Evolutionary conservation across 2,113 vertebrate genomes (phyloP).

Genomic region (Pagrus major): DNA sequence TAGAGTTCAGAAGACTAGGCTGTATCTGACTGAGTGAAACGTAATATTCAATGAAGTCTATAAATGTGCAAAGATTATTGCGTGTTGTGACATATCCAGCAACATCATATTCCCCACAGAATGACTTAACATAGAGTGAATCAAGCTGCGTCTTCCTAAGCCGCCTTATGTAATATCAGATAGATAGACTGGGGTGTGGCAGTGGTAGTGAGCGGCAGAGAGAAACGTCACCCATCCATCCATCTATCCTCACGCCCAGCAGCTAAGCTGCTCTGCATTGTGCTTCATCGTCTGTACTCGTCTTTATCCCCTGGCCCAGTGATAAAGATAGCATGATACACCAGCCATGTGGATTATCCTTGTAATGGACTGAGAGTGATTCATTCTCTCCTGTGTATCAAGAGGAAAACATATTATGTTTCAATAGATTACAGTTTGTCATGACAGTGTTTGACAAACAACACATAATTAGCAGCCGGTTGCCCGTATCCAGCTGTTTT

Average conservation of each 20-base stretch:
- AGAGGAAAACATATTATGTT: constrained; percentile 51
- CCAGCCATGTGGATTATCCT: constrained; percentile 75
- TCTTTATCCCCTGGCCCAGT: constrained; percentile 75
- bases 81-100: constrained; percentile 45
- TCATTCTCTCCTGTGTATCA: constrained; percentile 71
- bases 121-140: constrained; percentile 53
- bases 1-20: background rate
- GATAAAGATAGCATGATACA: constrained; percentile 84
- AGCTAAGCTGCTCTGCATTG: constrained; percentile 80
- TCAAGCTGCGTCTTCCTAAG: constrained; percentile 67
- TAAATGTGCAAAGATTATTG: constrained; percentile 35
- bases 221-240: constrained; percentile 67
- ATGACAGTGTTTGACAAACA: constrained; percentile 17
- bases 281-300: constrained; percentile 72
- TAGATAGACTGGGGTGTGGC: constrained; percentile 58
- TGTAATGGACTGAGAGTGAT: constrained; percentile 67
- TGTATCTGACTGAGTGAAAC: constrained; percentile 13
- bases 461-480: constrained; percentile 17
- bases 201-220: constrained; percentile 49
- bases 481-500: background rate
- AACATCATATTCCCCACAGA: constrained; percentile 47
- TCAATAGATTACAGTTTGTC: constrained; percentile 61
- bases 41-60: constrained; percentile 20
- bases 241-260: constrained; percentile 59
- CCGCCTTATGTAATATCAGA: constrained; percentile 76